Evolutionary conservation across 2,797 vertebrate genomes (phyloP).

Genomic region (Eospalax fontanierii): DNA sequence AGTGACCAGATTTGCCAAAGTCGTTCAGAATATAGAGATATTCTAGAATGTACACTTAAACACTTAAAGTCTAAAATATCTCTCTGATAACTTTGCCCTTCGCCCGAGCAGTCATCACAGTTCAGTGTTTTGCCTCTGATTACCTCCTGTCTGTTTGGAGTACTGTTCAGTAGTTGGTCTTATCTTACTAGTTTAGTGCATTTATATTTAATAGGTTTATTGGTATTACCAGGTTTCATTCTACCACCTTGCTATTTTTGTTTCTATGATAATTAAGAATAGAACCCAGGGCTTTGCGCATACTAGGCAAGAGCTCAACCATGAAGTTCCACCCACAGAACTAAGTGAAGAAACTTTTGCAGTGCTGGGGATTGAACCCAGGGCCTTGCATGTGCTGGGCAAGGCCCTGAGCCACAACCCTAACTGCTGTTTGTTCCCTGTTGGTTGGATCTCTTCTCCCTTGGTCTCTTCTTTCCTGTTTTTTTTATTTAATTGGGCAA

Average conservation of each 20-base stretch:
- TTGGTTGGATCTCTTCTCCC: not conserved
- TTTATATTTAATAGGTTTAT: not conserved
- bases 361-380: not conserved
- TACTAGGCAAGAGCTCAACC: not conserved
- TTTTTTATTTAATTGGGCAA: slow-evolving; percentile 10
- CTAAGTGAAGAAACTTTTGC: not conserved
- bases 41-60: not conserved
- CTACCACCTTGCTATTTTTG: not conserved
- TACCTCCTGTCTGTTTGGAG: not conserved
- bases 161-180: not conserved
- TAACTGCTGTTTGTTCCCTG: not conserved
- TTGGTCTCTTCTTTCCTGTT: not conserved
- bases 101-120: not conserved
- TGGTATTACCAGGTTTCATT: not conserved
- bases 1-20: not conserved
- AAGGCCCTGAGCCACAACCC: not conserved
- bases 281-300: not conserved
- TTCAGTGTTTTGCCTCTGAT: not conserved
- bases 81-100: not conserved
- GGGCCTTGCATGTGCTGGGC: not conserved
- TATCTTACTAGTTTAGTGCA: not conserved
- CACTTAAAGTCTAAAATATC: not conserved
- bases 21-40: not conserved
- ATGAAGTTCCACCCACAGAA: not conserved
- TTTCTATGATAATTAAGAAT: not conserved